Percentiles rank a stretch among this genome's conserved stretches.
Conservation (phyloP, 1,140 invertebrate genomes). For the Camponotus vicinus region DNA sequence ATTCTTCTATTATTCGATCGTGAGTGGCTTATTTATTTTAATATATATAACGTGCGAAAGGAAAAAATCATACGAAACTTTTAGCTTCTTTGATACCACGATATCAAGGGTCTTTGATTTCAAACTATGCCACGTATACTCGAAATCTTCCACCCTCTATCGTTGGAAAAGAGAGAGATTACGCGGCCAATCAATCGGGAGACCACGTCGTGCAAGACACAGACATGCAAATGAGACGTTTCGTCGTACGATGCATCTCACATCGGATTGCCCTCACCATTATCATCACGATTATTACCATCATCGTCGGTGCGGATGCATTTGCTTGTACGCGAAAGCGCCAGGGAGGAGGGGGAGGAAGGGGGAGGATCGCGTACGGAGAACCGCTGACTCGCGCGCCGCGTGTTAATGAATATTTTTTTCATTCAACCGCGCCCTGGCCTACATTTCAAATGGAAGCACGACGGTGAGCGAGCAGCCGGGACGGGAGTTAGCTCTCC, state of each 20-base stretch:
- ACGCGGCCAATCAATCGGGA: constrained; percentile 1
- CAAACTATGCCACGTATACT: no score
- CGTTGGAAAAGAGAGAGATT: no score
- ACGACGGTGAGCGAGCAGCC: constrained; percentile 46
- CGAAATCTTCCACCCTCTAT: no score
- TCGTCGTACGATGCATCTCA: constrained; percentile 11
- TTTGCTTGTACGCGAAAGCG: background rate
- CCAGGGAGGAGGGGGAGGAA: background rate
- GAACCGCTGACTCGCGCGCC: constrained; percentile 77
- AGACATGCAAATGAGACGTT: constrained; percentile 43
- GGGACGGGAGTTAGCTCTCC: constrained; percentile 69
- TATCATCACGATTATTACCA: no score
- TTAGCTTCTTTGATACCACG: no score
- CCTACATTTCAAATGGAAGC: constrained; percentile 81
- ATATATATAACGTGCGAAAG: background rate
- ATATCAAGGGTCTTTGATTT: no score
- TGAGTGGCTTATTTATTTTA: background rate
- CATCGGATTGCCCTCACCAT: background rate
- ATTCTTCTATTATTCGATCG: background rate
- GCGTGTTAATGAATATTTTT: constrained; percentile 85
- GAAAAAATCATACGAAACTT: no score
- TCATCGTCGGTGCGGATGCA: background rate
- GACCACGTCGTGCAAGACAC: background rate
- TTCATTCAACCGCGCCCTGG: constrained; percentile 85
- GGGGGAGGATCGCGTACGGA: constrained; percentile 50